phyloP scores from a whole-genome alignment of 2,888 invertebrate species.

The Charanyca ferruginea region DNA sequence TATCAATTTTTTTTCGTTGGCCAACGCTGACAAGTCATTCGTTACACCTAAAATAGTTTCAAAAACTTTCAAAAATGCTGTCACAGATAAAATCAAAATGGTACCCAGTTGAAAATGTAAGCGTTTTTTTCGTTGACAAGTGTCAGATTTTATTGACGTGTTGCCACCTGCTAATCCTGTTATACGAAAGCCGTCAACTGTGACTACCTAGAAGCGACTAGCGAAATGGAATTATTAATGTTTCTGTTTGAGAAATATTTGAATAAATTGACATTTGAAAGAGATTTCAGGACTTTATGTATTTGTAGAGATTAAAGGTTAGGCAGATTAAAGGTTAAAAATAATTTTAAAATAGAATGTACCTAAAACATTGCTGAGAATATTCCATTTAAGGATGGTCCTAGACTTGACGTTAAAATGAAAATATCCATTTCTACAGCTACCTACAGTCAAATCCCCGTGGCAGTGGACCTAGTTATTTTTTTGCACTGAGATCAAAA shows the following conservation, averaged over 20 bases:
- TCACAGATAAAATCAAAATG: slow-evolving; percentile 69
- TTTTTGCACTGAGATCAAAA: slow-evolving; percentile 33
- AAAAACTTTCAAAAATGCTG: slow-evolving; percentile 32
- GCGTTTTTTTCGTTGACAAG: slow-evolving; percentile 81
- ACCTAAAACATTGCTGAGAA: background rate
- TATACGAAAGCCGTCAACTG: slow-evolving; percentile 66
- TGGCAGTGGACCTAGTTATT: background rate
- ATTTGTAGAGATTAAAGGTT: slow-evolving; percentile 9
- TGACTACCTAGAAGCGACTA: slow-evolving; percentile 68
- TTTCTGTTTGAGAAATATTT: slow-evolving; percentile 34
- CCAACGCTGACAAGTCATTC: background rate
- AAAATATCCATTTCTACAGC: slow-evolving; percentile 19
- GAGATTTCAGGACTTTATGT: slow-evolving; percentile 23
- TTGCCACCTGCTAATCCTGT: slow-evolving; percentile 81
- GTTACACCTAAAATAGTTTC: slow-evolving; percentile 2
- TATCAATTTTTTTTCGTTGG: background rate
- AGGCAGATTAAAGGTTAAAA: slow-evolving; percentile 11
- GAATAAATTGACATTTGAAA: slow-evolving; percentile 35
- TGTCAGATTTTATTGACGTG: slow-evolving; percentile 85
- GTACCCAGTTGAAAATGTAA: slow-evolving; percentile 71
- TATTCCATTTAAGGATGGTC: background rate
- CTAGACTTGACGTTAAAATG: slow-evolving; percentile 4
- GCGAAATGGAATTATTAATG: slow-evolving; percentile 39
- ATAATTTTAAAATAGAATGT: slow-evolving; percentile 14
- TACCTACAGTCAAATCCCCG: slow-evolving; percentile 3